Evolutionary conservation across 2,797 vertebrate genomes (phyloP).

Genomic region (Bradypodion ventrale): DNA sequence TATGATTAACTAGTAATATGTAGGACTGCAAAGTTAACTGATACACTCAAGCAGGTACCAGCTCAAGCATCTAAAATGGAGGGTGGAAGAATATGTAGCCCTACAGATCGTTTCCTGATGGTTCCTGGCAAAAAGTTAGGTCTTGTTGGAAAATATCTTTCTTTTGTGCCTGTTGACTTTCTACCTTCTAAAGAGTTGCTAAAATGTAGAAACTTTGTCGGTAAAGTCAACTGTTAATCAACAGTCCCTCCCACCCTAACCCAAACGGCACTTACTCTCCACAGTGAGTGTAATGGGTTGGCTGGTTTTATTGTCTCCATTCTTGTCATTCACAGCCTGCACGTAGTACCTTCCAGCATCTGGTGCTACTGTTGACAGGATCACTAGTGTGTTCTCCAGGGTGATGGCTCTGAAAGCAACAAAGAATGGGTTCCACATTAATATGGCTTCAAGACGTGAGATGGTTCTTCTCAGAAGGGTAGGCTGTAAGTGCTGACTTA

Average conservation of each 20-base stretch:
- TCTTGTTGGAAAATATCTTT: not conserved
- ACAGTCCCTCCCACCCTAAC: not conserved
- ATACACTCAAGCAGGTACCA: not conserved
- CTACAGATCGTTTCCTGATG: not conserved
- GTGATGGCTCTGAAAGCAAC: constrained; percentile 87
- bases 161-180: not conserved
- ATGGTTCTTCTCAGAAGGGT: not conserved
- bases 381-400: constrained; percentile 94
- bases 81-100: not conserved
- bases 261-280: constrained; percentile 84
- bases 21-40: not conserved
- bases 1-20: not conserved
- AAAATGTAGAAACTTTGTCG: not conserved
- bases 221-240: not conserved
- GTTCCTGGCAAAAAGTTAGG: not conserved
- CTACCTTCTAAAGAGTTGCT: not conserved
- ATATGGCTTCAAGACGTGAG: not conserved
- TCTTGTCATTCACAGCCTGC: constrained; percentile 97
- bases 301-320: constrained; percentile 98
- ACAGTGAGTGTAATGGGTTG: constrained; percentile 89
- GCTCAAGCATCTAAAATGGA: not conserved
- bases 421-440: not conserved
- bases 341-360: constrained; percentile 95
- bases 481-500: not conserved
- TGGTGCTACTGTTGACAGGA: constrained; percentile 93